These are phyloP conservation scores for Boleophthalmus pectinirostris DNA, from an alignment of 2,113 vertebrate genomes.

Conservation along the genomic window DNA sequence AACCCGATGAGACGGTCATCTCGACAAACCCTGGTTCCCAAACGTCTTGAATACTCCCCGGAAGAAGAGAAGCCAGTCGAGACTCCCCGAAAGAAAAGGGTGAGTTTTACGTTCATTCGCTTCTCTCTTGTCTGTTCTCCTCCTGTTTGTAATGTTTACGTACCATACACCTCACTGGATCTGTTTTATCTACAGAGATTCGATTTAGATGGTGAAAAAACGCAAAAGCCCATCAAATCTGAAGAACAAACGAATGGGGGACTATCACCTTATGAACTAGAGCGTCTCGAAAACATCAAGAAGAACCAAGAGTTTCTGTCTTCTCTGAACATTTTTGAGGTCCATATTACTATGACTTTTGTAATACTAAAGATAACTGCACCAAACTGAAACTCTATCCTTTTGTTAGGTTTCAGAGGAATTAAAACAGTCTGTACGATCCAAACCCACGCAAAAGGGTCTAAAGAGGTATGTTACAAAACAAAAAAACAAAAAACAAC, in stretches of 20 bases:
- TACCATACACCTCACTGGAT: neutral
- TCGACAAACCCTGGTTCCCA: conserved; percentile 10
- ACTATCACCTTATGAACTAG: conserved; percentile 72
- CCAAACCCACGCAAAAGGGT: conserved; percentile 50
- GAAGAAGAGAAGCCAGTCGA: neutral
- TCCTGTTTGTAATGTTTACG: neutral
- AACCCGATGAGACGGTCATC: conserved; percentile 15
- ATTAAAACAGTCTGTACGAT: conserved; percentile 42
- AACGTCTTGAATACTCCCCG: conserved; percentile 40
- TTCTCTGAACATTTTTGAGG: conserved; percentile 66
- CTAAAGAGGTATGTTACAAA: conserved; percentile 53
- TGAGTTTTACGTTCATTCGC: neutral
- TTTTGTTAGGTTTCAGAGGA: conserved; percentile 55
- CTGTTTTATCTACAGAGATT: neutral
- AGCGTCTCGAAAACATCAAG: conserved; percentile 74
- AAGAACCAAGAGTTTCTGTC: conserved; percentile 72
- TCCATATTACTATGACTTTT: neutral
- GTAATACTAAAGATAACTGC: neutral
- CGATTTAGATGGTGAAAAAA: neutral
- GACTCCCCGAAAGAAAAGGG: conserved; percentile 9
- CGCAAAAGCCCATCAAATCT: neutral
- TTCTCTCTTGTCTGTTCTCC: too few relatives aligned
- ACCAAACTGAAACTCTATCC: neutral
- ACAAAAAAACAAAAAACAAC: neutral
- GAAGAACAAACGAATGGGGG: conserved; percentile 24